phyloP scores from a whole-genome alignment of 2,797 vertebrate genomes.

The Crocodylus rhombifer region DNA sequence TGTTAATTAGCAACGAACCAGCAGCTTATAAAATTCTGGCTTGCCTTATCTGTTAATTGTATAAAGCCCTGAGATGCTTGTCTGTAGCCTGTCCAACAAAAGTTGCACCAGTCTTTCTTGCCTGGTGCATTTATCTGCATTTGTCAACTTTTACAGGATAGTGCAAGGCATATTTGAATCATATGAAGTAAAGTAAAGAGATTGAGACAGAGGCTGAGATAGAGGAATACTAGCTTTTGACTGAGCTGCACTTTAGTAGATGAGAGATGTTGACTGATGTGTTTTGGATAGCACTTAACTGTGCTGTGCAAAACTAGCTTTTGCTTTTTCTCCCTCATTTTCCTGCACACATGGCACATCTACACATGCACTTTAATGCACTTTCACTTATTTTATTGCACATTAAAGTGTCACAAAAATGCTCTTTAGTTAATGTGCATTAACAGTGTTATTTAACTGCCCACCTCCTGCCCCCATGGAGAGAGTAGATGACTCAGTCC shows the following conservation, averaged over 20 bases:
- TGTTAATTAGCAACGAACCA: not conserved
- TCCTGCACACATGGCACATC: not conserved
- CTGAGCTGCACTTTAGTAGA: not conserved
- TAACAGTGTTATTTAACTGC: no score
- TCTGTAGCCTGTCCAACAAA: not conserved
- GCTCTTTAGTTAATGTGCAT: no score
- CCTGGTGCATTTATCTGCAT: not conserved
- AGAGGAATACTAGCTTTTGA: not conserved
- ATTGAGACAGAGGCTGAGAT: not conserved
- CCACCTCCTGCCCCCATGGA: no score
- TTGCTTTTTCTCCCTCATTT: not conserved
- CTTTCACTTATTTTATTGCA: no score
- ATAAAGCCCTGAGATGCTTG: not conserved
- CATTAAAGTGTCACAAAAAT: no score
- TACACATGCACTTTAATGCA: no score
- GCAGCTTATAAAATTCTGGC: not conserved
- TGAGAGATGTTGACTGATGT: not conserved
- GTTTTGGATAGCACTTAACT: not conserved
- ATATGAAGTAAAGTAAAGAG: not conserved
- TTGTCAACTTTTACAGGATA: not conserved
- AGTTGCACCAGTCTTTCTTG: not conserved
- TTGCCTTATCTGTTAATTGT: not conserved
- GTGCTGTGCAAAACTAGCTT: not conserved
- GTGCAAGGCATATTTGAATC: not conserved
- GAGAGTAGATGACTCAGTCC: no score